Conservation (phyloP, 1,140 invertebrate species). For the Drosophila busckii region DNA sequence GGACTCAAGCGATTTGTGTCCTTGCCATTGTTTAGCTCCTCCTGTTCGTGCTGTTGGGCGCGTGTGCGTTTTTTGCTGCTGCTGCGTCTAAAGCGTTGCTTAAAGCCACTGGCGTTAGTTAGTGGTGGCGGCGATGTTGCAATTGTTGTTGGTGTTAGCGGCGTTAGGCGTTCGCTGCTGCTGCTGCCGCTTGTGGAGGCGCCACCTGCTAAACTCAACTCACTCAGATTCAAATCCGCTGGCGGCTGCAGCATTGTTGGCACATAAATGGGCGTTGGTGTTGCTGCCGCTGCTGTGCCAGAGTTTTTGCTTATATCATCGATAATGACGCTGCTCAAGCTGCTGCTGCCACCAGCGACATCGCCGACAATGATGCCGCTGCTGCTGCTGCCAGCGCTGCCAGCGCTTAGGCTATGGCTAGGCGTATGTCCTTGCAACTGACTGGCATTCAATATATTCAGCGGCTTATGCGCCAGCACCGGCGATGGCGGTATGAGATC, state of each 20-base stretch:
- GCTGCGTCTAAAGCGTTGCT: constrained; percentile 68
- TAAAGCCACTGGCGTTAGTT: constrained; percentile 69
- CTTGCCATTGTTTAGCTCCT: constrained; percentile 79
- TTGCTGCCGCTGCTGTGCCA: constrained; percentile 45
- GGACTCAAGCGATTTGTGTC: constrained; percentile 84
- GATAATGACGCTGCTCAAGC: constrained; percentile 69
- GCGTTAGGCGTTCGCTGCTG: constrained; percentile 50
- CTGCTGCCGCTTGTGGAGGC: constrained; percentile 56
- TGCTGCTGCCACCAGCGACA: constrained; percentile 40
- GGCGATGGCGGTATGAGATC: constrained; percentile 77
- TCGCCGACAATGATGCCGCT: constrained; percentile 17
- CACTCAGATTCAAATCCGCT: constrained; percentile 26
- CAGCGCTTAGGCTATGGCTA: constrained; percentile 1
- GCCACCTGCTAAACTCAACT: constrained; percentile 13
- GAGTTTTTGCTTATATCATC: constrained; percentile 73
- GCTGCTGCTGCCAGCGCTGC: constrained; percentile 30
- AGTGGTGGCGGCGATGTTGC: constrained; percentile 8
- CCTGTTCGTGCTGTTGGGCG: constrained; percentile 34
- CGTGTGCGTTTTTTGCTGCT: constrained; percentile 64
- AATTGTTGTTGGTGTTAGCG: constrained; percentile 23
- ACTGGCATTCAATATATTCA: constrained; percentile 73
- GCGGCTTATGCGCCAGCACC: constrained; percentile 65
- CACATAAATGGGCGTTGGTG: constrained; percentile 71
- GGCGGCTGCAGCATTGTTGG: constrained; percentile 57
- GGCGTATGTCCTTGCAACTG: constrained; percentile 59